Conservation (phyloP, 2,888 invertebrate species). For the Dendrolimus pini region DNA sequence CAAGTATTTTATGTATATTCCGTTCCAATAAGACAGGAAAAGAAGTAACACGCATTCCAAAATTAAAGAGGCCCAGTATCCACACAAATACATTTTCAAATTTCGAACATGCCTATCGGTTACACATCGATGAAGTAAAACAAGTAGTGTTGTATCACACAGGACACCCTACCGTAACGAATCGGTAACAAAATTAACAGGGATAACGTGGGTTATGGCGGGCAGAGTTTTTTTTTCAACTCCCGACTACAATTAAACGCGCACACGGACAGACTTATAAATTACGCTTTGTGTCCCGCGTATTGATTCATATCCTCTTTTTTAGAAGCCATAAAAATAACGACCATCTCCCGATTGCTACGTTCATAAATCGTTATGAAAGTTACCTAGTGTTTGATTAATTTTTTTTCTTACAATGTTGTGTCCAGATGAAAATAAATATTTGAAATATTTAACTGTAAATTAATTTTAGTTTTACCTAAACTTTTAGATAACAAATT, state of each 20-base stretch:
- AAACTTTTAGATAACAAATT: too few species aligned
- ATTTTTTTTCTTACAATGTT: constrained; percentile 13
- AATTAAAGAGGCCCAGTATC: neutral
- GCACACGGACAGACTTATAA: constrained; percentile 44
- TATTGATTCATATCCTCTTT: constrained; percentile 57
- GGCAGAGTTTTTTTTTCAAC: constrained; percentile 38
- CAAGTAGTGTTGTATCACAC: constrained; percentile 15
- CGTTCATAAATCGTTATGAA: constrained; percentile 52
- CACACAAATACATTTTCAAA: constrained; percentile 6
- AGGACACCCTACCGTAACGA: constrained; percentile 45
- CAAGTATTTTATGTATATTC: too few species aligned
- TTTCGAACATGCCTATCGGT: constrained; percentile 10
- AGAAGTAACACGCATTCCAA: too few species aligned
- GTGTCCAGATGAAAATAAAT: constrained; percentile 7
- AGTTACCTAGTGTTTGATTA: constrained; percentile 39
- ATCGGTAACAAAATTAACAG: constrained; percentile 49
- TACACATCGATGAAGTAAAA: constrained; percentile 25
- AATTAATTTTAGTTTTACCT: too few species aligned
- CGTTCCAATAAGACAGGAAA: too few species aligned
- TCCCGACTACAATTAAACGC: constrained; percentile 49
- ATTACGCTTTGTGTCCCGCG: constrained; percentile 54
- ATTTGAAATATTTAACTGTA: constrained; percentile 9
- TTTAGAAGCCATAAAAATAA: constrained; percentile 70
- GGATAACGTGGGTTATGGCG: constrained; percentile 30
- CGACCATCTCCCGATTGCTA: constrained; percentile 56